These are phyloP conservation scores for Julus scanicus DNA, from an alignment of 2,888 invertebrate species.

Conservation along the genomic window DNA sequence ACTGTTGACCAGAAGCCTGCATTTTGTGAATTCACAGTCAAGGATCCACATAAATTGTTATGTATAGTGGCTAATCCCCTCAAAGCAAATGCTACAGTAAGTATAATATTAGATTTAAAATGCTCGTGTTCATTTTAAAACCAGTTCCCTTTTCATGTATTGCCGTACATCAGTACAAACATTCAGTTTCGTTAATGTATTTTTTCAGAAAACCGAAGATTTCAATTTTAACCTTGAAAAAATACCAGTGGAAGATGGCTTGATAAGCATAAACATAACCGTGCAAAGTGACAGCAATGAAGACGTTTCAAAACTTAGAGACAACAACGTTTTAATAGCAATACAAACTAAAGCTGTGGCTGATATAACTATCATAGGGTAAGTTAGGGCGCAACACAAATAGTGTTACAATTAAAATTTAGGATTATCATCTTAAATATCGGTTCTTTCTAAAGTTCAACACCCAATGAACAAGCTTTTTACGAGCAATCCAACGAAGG, in stretches of 20 bases:
- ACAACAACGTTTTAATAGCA: constrained; percentile 45
- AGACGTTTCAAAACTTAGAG: constrained; percentile 5
- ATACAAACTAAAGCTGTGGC: constrained; percentile 38
- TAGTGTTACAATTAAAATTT: not conserved
- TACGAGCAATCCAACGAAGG: constrained; percentile 50
- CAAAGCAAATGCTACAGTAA: constrained; percentile 37
- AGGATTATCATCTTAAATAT: not conserved
- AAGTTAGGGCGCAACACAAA: not conserved
- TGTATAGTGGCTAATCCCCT: constrained; percentile 55
- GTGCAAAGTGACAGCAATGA: constrained; percentile 53
- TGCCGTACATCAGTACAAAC: too few species aligned
- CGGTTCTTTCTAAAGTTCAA: not conserved
- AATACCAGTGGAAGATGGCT: constrained; percentile 17
- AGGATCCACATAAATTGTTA: not conserved
- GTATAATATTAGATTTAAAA: too few species aligned
- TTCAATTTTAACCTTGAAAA: constrained; percentile 51
- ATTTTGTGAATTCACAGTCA: constrained; percentile 48
- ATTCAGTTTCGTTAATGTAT: too few species aligned
- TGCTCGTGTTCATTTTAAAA: too few species aligned
- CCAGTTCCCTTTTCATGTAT: too few species aligned
- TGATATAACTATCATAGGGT: constrained; percentile 51
- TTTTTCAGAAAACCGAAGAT: not conserved
- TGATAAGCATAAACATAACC: not conserved
- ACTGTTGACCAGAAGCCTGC: constrained; percentile 49
- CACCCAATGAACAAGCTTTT: constrained; percentile 53